These are phyloP conservation scores for Propithecus deckenii DNA, from an alignment of 2,797 vertebrate species.

Conservation along the genomic window DNA sequence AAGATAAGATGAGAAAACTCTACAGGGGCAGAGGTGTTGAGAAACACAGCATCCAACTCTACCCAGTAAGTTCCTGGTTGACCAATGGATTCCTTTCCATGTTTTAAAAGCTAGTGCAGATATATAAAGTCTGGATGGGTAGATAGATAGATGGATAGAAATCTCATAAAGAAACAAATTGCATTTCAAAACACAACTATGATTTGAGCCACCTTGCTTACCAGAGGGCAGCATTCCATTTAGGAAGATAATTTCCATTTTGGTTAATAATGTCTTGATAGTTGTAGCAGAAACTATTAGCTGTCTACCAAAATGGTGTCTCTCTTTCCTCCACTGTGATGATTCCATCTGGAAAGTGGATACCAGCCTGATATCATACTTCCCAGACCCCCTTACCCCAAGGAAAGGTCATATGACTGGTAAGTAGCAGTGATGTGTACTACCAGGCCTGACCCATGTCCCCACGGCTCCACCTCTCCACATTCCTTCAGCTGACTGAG, in stretches of 20 bases:
- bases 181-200: not conserved
- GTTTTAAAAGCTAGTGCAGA: not conserved
- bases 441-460: too few species aligned
- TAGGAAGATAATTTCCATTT: conserved; percentile 6
- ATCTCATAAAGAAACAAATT: not conserved
- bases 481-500: not conserved
- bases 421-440: not conserved
- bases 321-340: not conserved
- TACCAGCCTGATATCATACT: not conserved
- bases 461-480: not conserved
- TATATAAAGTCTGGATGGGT: not conserved
- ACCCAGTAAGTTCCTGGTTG: not conserved
- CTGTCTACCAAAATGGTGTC: not conserved
- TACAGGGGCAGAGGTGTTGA: not conserved
- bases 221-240: not conserved
- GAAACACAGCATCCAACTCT: not conserved
- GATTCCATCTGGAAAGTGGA: not conserved
- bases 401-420: not conserved
- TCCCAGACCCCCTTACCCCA: not conserved
- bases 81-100: not conserved
- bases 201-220: not conserved
- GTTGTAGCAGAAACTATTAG: not conserved
- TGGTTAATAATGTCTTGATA: not conserved
- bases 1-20: not conserved
- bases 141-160: not conserved